phyloP scores from a whole-genome alignment of 1,140 invertebrate genomes.

The Megathymus violae region DNA sequence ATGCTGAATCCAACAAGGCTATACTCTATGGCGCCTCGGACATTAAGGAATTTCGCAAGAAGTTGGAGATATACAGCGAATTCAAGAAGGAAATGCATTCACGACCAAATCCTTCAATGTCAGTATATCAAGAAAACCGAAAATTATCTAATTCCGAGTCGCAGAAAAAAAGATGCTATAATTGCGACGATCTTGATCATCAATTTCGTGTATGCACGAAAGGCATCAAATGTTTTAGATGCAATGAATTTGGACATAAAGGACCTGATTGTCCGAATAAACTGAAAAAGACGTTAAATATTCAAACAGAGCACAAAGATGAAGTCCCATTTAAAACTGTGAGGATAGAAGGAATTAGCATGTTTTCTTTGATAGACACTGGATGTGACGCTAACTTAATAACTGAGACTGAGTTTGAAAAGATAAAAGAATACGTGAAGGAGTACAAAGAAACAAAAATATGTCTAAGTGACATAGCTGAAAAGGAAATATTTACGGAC shows the following conservation, averaged over 20 bases:
- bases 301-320: neutral
- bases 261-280: too few species aligned
- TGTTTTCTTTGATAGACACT: constrained; percentile 32
- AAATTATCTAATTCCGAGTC: too few species aligned
- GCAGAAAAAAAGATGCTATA: constrained; percentile 33
- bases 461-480: too few species aligned
- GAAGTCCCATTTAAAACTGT: constrained; percentile 28
- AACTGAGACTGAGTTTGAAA: neutral
- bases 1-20: constrained; percentile 50
- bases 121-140: too few species aligned
- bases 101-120: too few species aligned
- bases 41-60: neutral
- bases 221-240: constrained; percentile 48
- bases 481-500: too few species aligned
- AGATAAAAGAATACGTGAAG: too few species aligned
- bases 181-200: constrained; percentile 38
- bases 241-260: constrained; percentile 38
- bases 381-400: constrained; percentile 40
- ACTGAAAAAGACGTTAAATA: constrained; percentile 26
- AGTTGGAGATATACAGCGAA: too few species aligned
- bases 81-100: too few species aligned
- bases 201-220: constrained; percentile 26
- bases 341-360: constrained; percentile 15
- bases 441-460: too few species aligned
- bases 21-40: constrained; percentile 59